A percentile compares a stretch with the other conserved stretches of the same genome.
Conservation (phyloP, 92 coral and sea anemone genomes). For the Plumapathes pennacea region DNA sequence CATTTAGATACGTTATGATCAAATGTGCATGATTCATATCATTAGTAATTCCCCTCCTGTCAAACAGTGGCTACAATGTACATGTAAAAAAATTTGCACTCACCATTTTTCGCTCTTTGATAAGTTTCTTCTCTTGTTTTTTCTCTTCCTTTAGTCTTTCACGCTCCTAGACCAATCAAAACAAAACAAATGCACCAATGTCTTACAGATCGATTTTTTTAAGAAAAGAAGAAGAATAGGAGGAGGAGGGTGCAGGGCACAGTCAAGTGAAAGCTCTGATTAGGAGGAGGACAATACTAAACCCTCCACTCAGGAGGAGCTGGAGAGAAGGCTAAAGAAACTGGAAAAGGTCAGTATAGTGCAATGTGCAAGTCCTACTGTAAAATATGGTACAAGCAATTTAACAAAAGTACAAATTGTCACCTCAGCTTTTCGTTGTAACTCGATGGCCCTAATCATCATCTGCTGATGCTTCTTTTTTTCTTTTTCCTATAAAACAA, state of each 20-base stretch:
- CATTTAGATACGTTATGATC: neutral
- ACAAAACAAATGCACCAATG: too few relatives aligned
- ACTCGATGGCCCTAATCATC: slow-evolving; percentile 83
- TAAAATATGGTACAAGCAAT: too few relatives aligned
- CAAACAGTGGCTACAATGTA: neutral
- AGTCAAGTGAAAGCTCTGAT: slow-evolving; percentile 84
- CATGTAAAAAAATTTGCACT: neutral
- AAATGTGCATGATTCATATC: neutral
- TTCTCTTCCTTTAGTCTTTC: slow-evolving; percentile 92
- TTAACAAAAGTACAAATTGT: too few relatives aligned
- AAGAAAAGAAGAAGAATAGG: slow-evolving; percentile 72
- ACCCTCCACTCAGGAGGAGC: slow-evolving; percentile 90
- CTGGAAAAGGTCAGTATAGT: slow-evolving; percentile 72
- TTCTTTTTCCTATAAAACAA: slow-evolving; percentile 60
- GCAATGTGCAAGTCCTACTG: too few relatives aligned
- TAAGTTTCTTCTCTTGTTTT: slow-evolving; percentile 84
- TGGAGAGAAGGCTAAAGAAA: slow-evolving; percentile 75
- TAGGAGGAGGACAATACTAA: slow-evolving; percentile 89
- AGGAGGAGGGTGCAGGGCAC: slow-evolving; percentile 88
- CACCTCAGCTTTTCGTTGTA: slow-evolving; percentile 78
- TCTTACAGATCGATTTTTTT: too few relatives aligned
- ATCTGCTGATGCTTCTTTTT: slow-evolving; percentile 80
- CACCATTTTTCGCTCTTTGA: slow-evolving; percentile 89
- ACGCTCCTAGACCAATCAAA: too few relatives aligned
- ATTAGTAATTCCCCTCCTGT: neutral